phyloP scores from a whole-genome alignment of 2,113 vertebrate species.

The Pterocles gutturalis region DNA sequence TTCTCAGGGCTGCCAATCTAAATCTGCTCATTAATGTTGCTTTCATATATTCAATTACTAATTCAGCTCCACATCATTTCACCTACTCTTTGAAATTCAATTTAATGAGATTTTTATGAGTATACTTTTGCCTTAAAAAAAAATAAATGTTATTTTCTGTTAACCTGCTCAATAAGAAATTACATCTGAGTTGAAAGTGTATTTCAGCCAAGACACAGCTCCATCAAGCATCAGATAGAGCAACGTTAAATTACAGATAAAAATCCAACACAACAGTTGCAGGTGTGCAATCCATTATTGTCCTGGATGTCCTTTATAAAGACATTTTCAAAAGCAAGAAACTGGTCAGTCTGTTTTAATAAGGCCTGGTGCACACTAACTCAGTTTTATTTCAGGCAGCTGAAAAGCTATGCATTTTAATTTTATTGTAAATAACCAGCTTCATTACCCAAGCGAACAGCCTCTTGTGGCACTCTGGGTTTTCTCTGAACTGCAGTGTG shows the following conservation, averaged over 20 bases:
- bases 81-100: not conserved
- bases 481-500: not conserved
- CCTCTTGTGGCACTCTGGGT: not conserved
- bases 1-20: not conserved
- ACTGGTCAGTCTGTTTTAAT: not conserved
- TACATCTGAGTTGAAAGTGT: not conserved
- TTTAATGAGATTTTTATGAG: not conserved
- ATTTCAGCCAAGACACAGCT: not conserved
- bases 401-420: not conserved
- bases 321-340: not conserved
- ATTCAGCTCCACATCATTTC: not conserved
- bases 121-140: not conserved
- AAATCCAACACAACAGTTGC: accelerated
- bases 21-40: not conserved
- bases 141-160: not conserved
- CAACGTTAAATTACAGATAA: not conserved
- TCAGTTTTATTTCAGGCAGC: not conserved
- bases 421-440: not conserved
- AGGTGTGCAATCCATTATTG: not conserved
- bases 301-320: not conserved
- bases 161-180: not conserved
- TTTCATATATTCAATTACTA: not conserved
- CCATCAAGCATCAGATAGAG: not conserved
- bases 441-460: not conserved
- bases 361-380: not conserved